phyloP scores from a whole-genome alignment of 1,140 invertebrate species.

The Augochlora pura region DNA sequence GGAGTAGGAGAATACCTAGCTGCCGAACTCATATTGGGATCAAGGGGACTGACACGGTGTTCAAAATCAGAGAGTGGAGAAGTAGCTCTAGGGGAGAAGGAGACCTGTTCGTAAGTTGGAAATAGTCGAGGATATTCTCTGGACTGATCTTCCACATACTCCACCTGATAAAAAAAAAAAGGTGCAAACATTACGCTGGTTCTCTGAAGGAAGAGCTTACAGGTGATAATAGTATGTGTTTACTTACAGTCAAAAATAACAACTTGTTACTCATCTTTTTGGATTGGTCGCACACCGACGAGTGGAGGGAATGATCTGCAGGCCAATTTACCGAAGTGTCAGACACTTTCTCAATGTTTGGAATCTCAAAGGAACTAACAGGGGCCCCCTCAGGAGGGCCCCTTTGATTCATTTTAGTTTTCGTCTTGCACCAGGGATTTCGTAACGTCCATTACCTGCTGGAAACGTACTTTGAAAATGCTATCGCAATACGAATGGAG shows the following conservation, averaged over 20 bases:
- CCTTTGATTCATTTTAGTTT: slow-evolving; percentile 74
- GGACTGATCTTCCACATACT: slow-evolving; percentile 80
- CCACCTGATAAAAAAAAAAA: slow-evolving; percentile 74
- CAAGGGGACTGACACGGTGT: slow-evolving; percentile 81
- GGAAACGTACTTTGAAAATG: slow-evolving; percentile 30
- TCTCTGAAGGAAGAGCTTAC: not conserved
- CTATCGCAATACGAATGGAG: not conserved
- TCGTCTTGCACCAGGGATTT: slow-evolving; percentile 28
- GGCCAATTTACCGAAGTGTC: slow-evolving; percentile 67
- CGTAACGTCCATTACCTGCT: slow-evolving; percentile 35
- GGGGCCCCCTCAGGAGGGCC: slow-evolving; percentile 80
- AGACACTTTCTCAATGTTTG: slow-evolving; percentile 69
- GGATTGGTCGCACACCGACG: slow-evolving; percentile 63
- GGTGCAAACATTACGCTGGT: not conserved
- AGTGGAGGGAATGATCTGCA: slow-evolving; percentile 58
- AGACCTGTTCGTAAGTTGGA: slow-evolving; percentile 75
- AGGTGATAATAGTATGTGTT: not conserved
- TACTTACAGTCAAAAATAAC: slow-evolving; percentile 75
- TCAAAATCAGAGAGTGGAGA: slow-evolving; percentile 81
- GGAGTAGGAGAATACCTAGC: slow-evolving; percentile 82
- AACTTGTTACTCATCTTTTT: slow-evolving; percentile 74
- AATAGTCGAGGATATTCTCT: slow-evolving; percentile 77
- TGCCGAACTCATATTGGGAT: slow-evolving; percentile 83
- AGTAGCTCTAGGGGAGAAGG: slow-evolving; percentile 75
- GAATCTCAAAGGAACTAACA: slow-evolving; percentile 70